Evolutionary conservation across 1,140 invertebrate species (phyloP).

Genomic region (Orchesella cincta): DNA sequence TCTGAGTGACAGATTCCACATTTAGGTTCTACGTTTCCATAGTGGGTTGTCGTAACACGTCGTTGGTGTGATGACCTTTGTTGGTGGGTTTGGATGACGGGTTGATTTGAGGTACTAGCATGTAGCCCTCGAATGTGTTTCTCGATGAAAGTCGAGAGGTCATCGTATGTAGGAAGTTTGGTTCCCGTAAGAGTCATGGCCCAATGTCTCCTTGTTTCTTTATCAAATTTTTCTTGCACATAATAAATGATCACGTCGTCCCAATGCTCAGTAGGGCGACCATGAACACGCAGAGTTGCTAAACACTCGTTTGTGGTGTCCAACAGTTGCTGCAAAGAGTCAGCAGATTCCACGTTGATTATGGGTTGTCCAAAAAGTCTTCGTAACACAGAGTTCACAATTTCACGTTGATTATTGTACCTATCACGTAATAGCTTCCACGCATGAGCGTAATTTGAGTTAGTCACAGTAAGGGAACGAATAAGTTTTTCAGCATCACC

Average conservation of each 20-base stretch:
- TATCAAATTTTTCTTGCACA: slow-evolving; percentile 28
- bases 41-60: background rate
- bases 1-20: background rate
- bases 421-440: slow-evolving; percentile 10
- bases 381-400: background rate
- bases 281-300: background rate
- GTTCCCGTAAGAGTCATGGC: background rate
- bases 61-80: background rate
- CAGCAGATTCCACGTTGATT: background rate
- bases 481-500: slow-evolving; percentile 27
- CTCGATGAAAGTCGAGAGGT: slow-evolving; percentile 12
- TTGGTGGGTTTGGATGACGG: background rate
- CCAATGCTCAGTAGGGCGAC: slow-evolving; percentile 2
- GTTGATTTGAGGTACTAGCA: background rate
- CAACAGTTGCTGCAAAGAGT: background rate
- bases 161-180: background rate
- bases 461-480: background rate
- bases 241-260: slow-evolving; percentile 7
- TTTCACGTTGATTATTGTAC: slow-evolving; percentile 10
- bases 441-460: background rate
- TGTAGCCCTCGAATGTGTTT: background rate
- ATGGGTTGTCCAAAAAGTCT: background rate
- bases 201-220: slow-evolving; percentile 16
- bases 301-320: background rate
- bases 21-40: background rate